Base-by-base conservation (phyloP, 2,113 vertebrate genomes). In the Orthochromis malagaraziensis region DNA sequence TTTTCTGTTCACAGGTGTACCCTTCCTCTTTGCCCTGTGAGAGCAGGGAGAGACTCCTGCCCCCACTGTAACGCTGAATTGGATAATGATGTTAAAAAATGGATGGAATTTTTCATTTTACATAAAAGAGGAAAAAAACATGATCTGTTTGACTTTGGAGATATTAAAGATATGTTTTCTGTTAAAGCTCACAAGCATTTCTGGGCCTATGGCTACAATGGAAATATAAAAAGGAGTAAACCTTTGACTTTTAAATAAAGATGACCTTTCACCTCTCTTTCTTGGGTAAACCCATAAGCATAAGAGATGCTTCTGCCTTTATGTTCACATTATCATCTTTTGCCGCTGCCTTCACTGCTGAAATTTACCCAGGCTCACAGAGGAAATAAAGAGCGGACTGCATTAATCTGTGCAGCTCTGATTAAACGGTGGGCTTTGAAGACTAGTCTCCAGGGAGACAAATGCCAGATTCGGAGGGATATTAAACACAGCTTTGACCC, bases 351-450 rank as follows among this genome's bases (percentile, higher is more conserved):
- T 84, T 87, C 53, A 58, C 60, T 82, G 86, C 81, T 95, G 90
- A 95, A 94, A 96, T 95, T 94, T 94, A 87, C 90, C 53, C 79
- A 16, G 35, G 31, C 77, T 92, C 95, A 93, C 95, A 1, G 58
- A 93, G 96, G 95, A 96, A 96, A 96, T 96, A 89, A 96, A 88
- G 57, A 80, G 85, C n/a, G 42, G 89, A 82, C 91, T 86, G 45
- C 75, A 68, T 91, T 92, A 95, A 95, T 95, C 91, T 86, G 7
- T 14, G 63, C 65, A 31, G 87, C 58, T 4, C 80, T 51, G 73
- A 91, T 94, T 92, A 93, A 87, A 94, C 84, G 82, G 75, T 84
- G 88, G 87, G 79, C 92, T 95, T 92, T 94, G 90, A 94, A 86
- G 77, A 16, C 33, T 6, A 1, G 51, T 94, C 93, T 83, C 90